Conservation (phyloP, 1,140 invertebrate species). For the Heliconius hermathena region DNA sequence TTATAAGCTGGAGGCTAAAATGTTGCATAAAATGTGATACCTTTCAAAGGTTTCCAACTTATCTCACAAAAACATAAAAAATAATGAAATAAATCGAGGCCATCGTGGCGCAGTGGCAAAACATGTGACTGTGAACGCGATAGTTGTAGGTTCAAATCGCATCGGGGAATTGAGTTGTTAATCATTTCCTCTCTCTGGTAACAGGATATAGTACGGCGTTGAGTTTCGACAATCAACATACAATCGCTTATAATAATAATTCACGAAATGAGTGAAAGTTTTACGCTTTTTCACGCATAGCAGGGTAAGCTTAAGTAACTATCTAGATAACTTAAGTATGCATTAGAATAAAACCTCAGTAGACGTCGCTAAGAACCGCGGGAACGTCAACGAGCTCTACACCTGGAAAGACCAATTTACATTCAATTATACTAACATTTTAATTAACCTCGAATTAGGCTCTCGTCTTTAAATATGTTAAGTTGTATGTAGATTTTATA, state of each 20-base stretch:
- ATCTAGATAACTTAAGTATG: background rate
- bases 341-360: constrained; percentile 2
- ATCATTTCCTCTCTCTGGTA: no score
- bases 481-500: background rate
- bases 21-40: background rate
- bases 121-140: no score
- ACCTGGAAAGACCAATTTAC: constrained; percentile 46
- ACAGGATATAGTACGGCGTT: no score
- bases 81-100: background rate
- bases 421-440: constrained; percentile 51
- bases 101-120: no score
- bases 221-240: no score
- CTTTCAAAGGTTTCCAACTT: background rate
- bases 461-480: constrained; percentile 27
- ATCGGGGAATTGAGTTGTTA: background rate
- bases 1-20: background rate
- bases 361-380: constrained; percentile 38
- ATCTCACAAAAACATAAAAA: background rate
- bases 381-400: constrained; percentile 37
- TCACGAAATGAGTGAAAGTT: no score
- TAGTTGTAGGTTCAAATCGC: no score
- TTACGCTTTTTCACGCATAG: no score
- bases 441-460: constrained; percentile 50
- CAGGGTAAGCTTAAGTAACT: background rate
- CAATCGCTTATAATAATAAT: no score